Evolutionary conservation across 2,888 invertebrate genomes (phyloP), one percentile per base, ranked within the genome.

Genomic region (Andrena praecox): DNA sequence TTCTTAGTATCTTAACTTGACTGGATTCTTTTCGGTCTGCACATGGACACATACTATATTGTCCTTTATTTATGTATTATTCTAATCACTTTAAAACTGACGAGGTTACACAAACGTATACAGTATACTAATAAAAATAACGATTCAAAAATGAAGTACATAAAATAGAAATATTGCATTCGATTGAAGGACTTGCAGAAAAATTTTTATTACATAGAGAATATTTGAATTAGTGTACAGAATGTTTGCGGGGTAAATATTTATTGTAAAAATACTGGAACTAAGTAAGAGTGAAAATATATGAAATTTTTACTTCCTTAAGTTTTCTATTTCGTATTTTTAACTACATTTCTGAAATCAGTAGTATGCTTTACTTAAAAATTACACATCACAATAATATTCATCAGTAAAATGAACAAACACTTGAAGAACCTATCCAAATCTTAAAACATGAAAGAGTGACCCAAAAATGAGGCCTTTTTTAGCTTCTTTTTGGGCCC

Each of bases 1-100:
- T 52, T 56, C n/a, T 59, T 60, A 59, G 52, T 68, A 71, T 16
- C 56, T 52, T 27, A 42, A 71, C 50, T 29, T 59, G 24, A 75
- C 50, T 75, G 50, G 50, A 24, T 62, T 64, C 24, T 48, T 24
- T 67, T 7, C 31, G 8, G 48, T 52, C 70, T 29, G 20, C 54
- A 27, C 66, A 60, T 10, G 7, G 66, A 16, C 7, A 20, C 33
- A 27, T 16, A n/a, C n/a, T 29, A 29, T 27, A 4, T 7, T 31
- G 35, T 27, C 35, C 2, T 2, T 66, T 31, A 35, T 6, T 12
- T 29, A 20, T 20, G 2, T 31, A 48, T n/a, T 2, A 52, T 31
- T 27, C 54, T 10, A 7, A 62, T 33, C 29, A 56, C 33, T 64
- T 10, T 5, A 31, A 56, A 31, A 42, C 4, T 29, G 35, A 33